Percentiles rank a stretch among this genome's conserved stretches.
Conservation (phyloP, 2,888 invertebrate species). For the Cotesia congregata region DNA sequence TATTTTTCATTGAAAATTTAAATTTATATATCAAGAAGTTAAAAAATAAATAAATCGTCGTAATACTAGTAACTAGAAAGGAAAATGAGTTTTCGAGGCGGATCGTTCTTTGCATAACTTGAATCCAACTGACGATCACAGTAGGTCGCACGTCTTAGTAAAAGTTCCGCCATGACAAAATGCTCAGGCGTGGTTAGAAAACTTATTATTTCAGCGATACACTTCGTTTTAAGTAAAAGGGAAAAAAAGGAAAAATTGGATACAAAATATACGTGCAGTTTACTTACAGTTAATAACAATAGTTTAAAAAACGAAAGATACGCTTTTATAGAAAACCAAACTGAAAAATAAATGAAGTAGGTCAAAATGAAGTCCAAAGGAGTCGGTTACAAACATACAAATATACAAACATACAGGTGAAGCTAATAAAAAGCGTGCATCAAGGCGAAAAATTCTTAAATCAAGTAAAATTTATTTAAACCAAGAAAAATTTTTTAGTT, state of each 20-base stretch:
- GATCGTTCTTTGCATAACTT: constrained; percentile 32
- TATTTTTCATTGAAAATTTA: background rate
- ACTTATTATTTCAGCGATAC: constrained; percentile 32
- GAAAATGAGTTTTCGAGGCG: constrained; percentile 7
- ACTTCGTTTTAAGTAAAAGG: constrained; percentile 18
- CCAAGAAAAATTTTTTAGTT: too few relatives aligned
- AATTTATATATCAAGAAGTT: background rate
- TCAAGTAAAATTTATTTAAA: too few relatives aligned
- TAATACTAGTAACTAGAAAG: constrained; percentile 19
- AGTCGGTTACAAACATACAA: too few relatives aligned
- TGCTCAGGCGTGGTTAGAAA: constrained; percentile 50
- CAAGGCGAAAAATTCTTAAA: too few relatives aligned
- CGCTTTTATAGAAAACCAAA: too few relatives aligned
- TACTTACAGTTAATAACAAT: too few relatives aligned
- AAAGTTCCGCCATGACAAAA: constrained; percentile 52
- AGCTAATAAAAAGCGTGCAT: too few relatives aligned
- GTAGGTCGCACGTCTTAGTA: constrained; percentile 41
- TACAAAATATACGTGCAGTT: background rate
- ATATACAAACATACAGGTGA: too few relatives aligned
- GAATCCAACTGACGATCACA: constrained; percentile 24
- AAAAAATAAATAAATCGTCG: constrained; percentile 9
- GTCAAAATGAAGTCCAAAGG: too few relatives aligned
- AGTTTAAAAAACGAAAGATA: too few relatives aligned
- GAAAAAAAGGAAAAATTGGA: background rate
- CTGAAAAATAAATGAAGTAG: too few relatives aligned